Evolutionary conservation across 1,140 invertebrate species (phyloP).

Genomic region (Microplitis demolitor): DNA sequence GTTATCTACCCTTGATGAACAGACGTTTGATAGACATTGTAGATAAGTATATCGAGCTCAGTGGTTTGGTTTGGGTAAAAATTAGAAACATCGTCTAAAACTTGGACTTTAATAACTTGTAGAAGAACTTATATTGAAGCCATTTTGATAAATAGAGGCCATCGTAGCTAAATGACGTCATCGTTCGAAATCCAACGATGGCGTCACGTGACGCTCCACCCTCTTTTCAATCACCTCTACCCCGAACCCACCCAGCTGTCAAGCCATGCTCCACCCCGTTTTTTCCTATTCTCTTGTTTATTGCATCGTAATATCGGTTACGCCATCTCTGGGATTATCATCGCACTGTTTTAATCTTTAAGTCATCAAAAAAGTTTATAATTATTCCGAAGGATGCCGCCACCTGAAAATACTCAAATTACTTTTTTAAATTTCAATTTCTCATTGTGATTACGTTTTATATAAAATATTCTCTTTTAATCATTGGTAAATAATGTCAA

Average conservation of each 20-base stretch:
- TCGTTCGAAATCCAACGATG: constrained; percentile 57
- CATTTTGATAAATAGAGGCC: constrained; percentile 61
- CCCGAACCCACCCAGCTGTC: constrained; percentile 62
- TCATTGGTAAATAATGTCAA: no score
- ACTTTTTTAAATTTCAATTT: not conserved
- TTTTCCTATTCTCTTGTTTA: constrained; percentile 44
- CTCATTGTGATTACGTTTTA: no score
- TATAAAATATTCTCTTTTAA: no score
- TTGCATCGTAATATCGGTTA: constrained; percentile 45
- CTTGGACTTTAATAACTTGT: no score
- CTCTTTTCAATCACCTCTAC: constrained; percentile 63
- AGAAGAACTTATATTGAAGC: constrained; percentile 44
- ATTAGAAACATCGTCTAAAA: no score
- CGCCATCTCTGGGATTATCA: constrained; percentile 55
- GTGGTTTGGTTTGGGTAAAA: no score
- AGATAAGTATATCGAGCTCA: no score
- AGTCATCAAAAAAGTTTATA: constrained; percentile 40
- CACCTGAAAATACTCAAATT: constrained; percentile 31
- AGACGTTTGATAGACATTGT: no score
- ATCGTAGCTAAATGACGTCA: constrained; percentile 59
- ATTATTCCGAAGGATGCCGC: constrained; percentile 49
- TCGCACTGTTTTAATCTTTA: constrained; percentile 44
- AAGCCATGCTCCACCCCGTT: constrained; percentile 61
- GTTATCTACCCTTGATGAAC: no score
- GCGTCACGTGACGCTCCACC: constrained; percentile 64